Evolutionary conservation across 1,140 invertebrate species (phyloP).

Genomic region (Pseudomyrmex sp.): DNA sequence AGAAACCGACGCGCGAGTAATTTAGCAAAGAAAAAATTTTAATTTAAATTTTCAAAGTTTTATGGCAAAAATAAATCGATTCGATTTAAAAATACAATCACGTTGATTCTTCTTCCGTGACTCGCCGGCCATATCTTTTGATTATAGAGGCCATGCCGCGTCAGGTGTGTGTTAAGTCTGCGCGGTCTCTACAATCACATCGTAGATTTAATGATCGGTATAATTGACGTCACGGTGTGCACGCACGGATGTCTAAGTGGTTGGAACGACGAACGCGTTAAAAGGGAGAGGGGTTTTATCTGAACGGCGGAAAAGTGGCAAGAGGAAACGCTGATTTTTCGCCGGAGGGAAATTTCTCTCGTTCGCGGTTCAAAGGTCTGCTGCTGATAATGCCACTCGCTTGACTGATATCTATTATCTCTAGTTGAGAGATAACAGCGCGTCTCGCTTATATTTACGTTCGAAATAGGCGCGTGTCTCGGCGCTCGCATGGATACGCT

Average conservation of each 20-base stretch:
- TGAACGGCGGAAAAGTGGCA: background rate
- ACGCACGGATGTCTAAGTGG: conserved; percentile 49
- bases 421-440: conserved; percentile 61
- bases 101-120: conserved; percentile 2
- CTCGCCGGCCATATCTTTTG: conserved; percentile 2
- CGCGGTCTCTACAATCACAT: conserved; percentile 20
- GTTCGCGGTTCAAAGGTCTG: conserved; percentile 71
- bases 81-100: background rate
- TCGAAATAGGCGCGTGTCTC: conserved; percentile 41
- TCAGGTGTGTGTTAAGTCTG: conserved; percentile 35
- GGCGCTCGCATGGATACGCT: conserved; percentile 2
- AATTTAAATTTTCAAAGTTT: background rate
- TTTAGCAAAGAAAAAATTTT: too few species aligned
- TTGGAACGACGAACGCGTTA: conserved; percentile 43
- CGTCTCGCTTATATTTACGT: conserved; percentile 55
- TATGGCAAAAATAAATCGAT: background rate
- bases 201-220: conserved; percentile 29
- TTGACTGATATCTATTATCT: conserved; percentile 53
- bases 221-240: conserved; percentile 64
- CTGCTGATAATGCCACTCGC: conserved; percentile 58
- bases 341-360: conserved; percentile 25
- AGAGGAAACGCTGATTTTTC: conserved; percentile 56
- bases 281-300: conserved; percentile 34
- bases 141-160: background rate
- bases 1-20: background rate